Evolutionary conservation across 1,140 invertebrate species (phyloP).

Genomic region (Drosophila dunni): DNA sequence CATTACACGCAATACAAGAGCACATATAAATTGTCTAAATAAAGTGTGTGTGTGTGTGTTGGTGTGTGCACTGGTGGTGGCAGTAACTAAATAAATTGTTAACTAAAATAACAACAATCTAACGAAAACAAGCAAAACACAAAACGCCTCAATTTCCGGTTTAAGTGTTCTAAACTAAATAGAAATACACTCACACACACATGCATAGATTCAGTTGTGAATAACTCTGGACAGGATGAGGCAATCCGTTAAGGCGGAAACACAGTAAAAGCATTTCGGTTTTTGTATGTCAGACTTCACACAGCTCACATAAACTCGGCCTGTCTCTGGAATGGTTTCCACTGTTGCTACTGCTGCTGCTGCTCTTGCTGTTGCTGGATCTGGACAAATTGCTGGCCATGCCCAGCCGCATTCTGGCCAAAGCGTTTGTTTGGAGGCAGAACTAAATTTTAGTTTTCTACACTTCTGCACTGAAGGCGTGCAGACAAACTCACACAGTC

Average conservation of each 20-base stretch:
- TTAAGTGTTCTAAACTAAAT: slow-evolving; percentile 81
- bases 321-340: slow-evolving; percentile 22
- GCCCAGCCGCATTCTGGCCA: slow-evolving; percentile 63
- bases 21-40: slow-evolving; percentile 61
- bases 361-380: slow-evolving; percentile 33
- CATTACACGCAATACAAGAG: slow-evolving; percentile 50
- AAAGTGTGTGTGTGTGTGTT: slow-evolving; percentile 11
- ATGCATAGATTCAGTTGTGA: slow-evolving; percentile 7
- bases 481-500: slow-evolving; percentile 9
- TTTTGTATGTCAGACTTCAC: slow-evolving; percentile 59
- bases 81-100: slow-evolving; percentile 81
- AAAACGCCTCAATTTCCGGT: slow-evolving; percentile 84
- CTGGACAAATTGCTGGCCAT: slow-evolving; percentile 70
- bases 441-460: slow-evolving; percentile 80
- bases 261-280: slow-evolving; percentile 79
- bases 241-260: slow-evolving; percentile 73
- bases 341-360: neutral
- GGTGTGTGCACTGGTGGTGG: slow-evolving; percentile 43
- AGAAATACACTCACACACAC: slow-evolving; percentile 55
- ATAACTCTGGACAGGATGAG: slow-evolving; percentile 31
- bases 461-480: slow-evolving; percentile 56
- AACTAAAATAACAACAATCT: slow-evolving; percentile 83
- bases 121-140: slow-evolving; percentile 81
- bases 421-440: slow-evolving; percentile 63
- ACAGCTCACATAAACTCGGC: slow-evolving; percentile 66